Conservation (phyloP, 2,113 vertebrate species). For the Cromileptes altivelis region DNA sequence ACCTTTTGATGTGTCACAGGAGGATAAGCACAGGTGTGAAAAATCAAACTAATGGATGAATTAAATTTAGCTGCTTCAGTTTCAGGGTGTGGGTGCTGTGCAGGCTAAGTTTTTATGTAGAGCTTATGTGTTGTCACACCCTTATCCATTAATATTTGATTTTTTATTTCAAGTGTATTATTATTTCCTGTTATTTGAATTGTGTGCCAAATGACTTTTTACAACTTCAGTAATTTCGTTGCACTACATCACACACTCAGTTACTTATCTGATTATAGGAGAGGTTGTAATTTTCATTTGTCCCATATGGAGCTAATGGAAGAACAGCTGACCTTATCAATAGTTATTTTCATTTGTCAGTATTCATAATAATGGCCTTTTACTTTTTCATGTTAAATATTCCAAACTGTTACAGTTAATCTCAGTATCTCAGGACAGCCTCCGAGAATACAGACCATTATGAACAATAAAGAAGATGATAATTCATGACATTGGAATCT, state of each 20-base stretch:
- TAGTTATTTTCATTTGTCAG: neutral
- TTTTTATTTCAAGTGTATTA: too few species aligned
- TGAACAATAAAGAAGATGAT: neutral
- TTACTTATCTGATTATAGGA: neutral
- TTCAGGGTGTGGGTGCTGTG: too few species aligned
- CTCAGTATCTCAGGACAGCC: neutral
- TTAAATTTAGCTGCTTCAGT: too few species aligned
- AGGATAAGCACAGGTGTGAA: too few species aligned
- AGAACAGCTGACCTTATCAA: too few species aligned
- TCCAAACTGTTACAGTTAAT: neutral
- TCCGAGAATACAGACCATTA: neutral
- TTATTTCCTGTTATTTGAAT: too few species aligned
- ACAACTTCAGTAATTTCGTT: neutral
- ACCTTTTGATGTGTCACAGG: too few species aligned
- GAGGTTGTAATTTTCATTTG: neutral
- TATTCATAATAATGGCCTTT: conserved; percentile 6
- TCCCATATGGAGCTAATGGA: neutral
- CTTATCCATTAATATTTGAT: too few species aligned
- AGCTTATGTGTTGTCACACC: too few species aligned
- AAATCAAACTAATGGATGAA: too few species aligned
- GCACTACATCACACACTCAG: neutral
- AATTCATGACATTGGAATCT: neutral
- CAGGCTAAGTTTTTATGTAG: too few species aligned
- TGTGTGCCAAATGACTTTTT: too few species aligned
- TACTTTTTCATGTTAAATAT: neutral